phyloP scores from a whole-genome alignment of 2,888 invertebrate species.

The Hyalella azteca region DNA sequence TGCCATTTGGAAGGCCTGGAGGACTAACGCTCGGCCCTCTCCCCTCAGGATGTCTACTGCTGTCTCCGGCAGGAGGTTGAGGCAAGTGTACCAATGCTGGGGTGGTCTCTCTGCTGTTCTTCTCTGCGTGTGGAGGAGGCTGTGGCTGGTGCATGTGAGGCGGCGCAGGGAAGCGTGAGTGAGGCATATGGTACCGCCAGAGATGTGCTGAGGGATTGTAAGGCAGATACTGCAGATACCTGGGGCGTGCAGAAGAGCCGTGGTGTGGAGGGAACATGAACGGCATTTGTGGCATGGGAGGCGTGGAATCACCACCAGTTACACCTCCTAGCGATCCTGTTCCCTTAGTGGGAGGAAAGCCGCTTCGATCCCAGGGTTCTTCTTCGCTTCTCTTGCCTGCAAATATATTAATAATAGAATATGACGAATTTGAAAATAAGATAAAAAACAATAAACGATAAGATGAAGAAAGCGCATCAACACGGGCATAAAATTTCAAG shows the following conservation, averaged over 20 bases:
- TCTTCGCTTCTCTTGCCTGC: slow-evolving; percentile 14
- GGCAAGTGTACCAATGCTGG: slow-evolving; percentile 1
- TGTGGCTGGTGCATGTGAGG: slow-evolving; percentile 1
- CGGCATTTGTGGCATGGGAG: slow-evolving; percentile 39
- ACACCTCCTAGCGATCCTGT: slow-evolving; percentile 45
- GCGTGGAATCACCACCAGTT: slow-evolving; percentile 39
- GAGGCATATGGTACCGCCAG: slow-evolving; percentile 23
- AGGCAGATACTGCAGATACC: slow-evolving; percentile 16
- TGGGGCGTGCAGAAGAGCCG: background rate
- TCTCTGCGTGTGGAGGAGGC: slow-evolving; percentile 8
- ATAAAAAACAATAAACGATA: too few relatives aligned
- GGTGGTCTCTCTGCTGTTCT: background rate
- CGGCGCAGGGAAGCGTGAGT: slow-evolving; percentile 4
- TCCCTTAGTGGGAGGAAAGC: slow-evolving; percentile 39
- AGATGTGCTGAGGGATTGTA: slow-evolving; percentile 6
- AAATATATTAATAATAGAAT: too few relatives aligned
- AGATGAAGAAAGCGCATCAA: too few relatives aligned
- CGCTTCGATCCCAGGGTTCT: slow-evolving; percentile 38
- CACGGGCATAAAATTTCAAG: too few relatives aligned
- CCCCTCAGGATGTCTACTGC: background rate
- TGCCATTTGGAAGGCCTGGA: background rate
- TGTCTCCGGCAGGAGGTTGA: background rate
- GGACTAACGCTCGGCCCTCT: background rate
- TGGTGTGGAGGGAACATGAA: slow-evolving; percentile 19
- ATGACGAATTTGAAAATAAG: too few relatives aligned